Evolutionary conservation across 2,888 invertebrate species (phyloP), one percentile per base, ranked within the genome.

Genomic region (Thecophora atra): DNA sequence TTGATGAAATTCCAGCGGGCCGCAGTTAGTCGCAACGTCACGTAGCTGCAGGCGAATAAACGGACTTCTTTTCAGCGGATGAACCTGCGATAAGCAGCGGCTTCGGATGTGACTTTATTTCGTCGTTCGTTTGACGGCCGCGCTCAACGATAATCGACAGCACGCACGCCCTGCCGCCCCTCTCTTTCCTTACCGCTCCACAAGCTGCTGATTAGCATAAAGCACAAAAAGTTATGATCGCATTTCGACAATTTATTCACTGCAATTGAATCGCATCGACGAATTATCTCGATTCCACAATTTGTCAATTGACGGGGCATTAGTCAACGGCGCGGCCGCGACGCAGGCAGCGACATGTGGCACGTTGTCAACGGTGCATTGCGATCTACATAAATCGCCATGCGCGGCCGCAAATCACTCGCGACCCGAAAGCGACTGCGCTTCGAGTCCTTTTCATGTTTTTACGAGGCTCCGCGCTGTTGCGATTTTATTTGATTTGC

Each of bases 291-390:
- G 37, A 68, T 73, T 71, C 68, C 64, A 42, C 67, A 73, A 73
- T 73, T 73, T 73, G 73, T 71, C 73, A 73, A 67, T 68, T 52
- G 63, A 73, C 26, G 56, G 42, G 51, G 69, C 60, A 69, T 69
- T 69, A 69, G 69, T 69, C 69, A 69, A 47, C 62, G 44, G 4
- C n/a, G 37, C 60, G 51, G 60, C 47, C 47, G 15, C 26, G 47
- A n/a, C 51, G 17, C n/a, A 11, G 54, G 37, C 37, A 67, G 30
- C 73, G 70, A 71, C 71, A 73, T 73, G 81, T 81, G 81, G 82
- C 81, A 81, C 81, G 81, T 81, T 81, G 81, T 81, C 81, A 82
- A 81, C 81, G 82, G 66, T 73, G 71, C 81, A 81, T 76, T 80
- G 78, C 78, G 78, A 81, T 81, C 71, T 82, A 81, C 82, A 82